A percentile compares a stretch with the other conserved stretches of the same genome.
Conservation (phyloP, 2,797 vertebrate species). For the Myripristis jacobus region DNA sequence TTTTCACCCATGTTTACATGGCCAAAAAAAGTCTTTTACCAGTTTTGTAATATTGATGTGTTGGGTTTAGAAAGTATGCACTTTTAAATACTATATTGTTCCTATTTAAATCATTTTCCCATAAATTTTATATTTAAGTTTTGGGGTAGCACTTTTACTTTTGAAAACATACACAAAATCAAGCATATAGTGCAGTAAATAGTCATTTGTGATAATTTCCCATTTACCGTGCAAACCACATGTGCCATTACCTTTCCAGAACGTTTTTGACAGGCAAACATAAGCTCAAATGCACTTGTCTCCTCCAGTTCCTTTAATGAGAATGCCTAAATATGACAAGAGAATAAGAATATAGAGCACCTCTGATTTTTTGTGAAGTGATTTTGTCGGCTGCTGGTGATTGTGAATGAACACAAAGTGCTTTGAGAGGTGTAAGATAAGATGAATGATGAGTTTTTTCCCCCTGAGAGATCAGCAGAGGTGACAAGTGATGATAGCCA, state of each 20-base stretch:
- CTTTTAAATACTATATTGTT: not conserved
- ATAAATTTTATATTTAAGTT: too few relatives aligned
- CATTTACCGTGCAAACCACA: not conserved
- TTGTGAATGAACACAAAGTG: not conserved
- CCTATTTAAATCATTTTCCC: not conserved
- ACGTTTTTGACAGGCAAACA: constrained; percentile 4
- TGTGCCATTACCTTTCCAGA: not conserved
- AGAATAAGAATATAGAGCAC: not conserved
- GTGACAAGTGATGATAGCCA: constrained; percentile 48
- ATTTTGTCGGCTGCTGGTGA: not conserved
- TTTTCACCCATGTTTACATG: too few relatives aligned
- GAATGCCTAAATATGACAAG: too few relatives aligned
- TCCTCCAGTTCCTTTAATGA: not conserved
- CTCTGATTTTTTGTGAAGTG: too few relatives aligned
- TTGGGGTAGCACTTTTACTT: not conserved
- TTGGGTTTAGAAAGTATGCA: not conserved
- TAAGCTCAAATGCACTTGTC: not conserved
- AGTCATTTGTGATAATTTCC: not conserved
- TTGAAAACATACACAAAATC: not conserved
- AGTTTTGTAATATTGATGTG: too few relatives aligned
- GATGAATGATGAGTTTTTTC: constrained; percentile 34
- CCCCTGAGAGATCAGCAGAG: constrained; percentile 20
- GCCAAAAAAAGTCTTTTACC: too few relatives aligned
- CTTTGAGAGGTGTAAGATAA: constrained; percentile 19
- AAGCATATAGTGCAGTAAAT: not conserved